Percentiles rank a stretch among this genome's conserved stretches.
Evolutionary conservation across 2,113 vertebrate species (phyloP).

Genomic region (Delphinapterus leucas): DNA sequence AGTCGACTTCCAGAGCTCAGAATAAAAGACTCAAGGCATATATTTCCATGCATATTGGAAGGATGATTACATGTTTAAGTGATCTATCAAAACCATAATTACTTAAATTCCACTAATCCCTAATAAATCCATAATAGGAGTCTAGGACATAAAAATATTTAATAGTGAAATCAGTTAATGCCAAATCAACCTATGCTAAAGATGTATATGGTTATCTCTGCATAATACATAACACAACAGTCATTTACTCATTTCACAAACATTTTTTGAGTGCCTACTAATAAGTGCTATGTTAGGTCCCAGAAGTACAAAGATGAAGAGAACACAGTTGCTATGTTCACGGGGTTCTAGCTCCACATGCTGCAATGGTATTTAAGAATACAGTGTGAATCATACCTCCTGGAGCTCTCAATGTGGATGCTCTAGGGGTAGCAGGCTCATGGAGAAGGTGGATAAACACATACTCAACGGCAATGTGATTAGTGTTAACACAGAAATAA

Average conservation of each 20-base stretch:
- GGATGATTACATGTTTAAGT: slow-evolving; percentile 2
- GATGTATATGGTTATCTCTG: neutral
- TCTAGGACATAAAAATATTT: neutral
- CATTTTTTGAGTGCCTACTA: neutral
- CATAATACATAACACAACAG: neutral
- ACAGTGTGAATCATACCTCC: neutral
- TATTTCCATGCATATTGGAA: neutral
- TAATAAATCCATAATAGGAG: neutral
- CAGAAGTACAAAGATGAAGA: neutral
- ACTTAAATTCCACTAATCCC: neutral
- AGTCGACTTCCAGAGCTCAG: slow-evolving; percentile 24
- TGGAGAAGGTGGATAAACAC: neutral
- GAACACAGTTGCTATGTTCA: neutral
- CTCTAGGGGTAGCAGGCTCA: neutral
- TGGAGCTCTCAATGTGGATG: neutral
- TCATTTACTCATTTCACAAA: neutral
- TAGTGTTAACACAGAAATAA: slow-evolving; percentile 25
- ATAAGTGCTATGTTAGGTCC: neutral
- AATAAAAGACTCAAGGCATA: slow-evolving; percentile 44
- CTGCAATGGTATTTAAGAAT: neutral
- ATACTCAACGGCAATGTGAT: neutral
- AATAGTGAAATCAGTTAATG: slow-evolving; percentile 8
- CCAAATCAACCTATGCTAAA: slow-evolving; percentile 18
- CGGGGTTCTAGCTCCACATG: neutral
- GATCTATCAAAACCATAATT: neutral